Conservation (phyloP, 2,797 vertebrate species). For the Myioborus melanocephalus region DNA sequence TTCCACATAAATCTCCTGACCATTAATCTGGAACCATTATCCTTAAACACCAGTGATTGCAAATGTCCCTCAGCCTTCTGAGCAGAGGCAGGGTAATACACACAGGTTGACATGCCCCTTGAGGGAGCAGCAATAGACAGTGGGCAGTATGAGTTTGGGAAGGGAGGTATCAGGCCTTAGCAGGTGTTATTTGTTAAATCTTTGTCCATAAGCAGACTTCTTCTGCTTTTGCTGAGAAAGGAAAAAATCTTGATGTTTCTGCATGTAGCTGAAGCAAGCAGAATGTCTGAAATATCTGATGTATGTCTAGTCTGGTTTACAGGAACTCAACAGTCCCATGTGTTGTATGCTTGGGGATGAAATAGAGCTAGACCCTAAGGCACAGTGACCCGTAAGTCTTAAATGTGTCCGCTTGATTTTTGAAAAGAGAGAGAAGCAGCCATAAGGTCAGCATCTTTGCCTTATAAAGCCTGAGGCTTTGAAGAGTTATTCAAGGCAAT, state of each 20-base stretch:
- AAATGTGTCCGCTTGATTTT: background rate
- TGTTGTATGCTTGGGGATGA: background rate
- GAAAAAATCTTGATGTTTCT: background rate
- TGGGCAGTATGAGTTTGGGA: background rate
- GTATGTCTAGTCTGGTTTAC: background rate
- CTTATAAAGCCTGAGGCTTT: background rate
- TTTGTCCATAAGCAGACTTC: background rate
- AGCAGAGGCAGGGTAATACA: background rate
- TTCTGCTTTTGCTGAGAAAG: background rate
- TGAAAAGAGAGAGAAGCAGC: background rate
- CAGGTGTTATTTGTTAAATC: background rate
- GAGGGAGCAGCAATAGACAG: background rate
- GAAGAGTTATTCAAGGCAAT: background rate
- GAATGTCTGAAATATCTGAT: background rate
- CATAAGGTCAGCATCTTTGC: background rate
- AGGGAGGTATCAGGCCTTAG: background rate
- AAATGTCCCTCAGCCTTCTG: background rate
- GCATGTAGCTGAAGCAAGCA: background rate
- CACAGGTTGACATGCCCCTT: rapidly evolving
- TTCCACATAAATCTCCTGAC: background rate
- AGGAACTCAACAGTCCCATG: background rate
- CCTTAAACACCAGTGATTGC: background rate
- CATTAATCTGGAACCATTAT: background rate
- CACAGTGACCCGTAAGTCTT: background rate
- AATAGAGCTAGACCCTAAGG: background rate